These are phyloP conservation scores for Cheilosia grossa DNA, from an alignment of 2,888 invertebrate genomes.

Conservation along the genomic window DNA sequence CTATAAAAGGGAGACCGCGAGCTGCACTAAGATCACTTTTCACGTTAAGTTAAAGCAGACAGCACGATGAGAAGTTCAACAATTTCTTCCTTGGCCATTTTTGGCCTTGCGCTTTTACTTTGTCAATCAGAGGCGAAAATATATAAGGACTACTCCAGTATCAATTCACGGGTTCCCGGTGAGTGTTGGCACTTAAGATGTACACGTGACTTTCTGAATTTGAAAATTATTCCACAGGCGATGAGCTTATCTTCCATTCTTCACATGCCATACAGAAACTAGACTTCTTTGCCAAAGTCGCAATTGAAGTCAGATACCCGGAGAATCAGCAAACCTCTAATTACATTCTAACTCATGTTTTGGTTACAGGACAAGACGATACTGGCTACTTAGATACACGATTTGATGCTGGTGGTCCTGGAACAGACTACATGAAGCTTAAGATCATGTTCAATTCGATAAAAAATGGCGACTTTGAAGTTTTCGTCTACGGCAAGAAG, in stretches of 20 bases:
- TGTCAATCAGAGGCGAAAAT: constrained; percentile 28
- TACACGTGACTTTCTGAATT: neutral
- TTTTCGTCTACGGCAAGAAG: constrained; percentile 59
- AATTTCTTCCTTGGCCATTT: neutral
- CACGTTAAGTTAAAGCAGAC: neutral
- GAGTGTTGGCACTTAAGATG: neutral
- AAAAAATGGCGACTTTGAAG: constrained; percentile 43
- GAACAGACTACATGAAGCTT: constrained; percentile 41
- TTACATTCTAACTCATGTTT: constrained; percentile 40
- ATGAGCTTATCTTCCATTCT: constrained; percentile 33
- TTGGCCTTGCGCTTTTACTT: constrained; percentile 2
- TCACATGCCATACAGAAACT: constrained; percentile 30
- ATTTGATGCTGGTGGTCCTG: constrained; percentile 51
- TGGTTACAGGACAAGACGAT: constrained; percentile 43
- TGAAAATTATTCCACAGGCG: neutral
- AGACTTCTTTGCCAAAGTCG: constrained; percentile 39
- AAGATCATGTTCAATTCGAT: constrained; percentile 54
- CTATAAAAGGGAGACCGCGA: constrained; percentile 12
- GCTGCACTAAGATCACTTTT: neutral
- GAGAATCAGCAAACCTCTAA: constrained; percentile 7
- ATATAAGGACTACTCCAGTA: constrained; percentile 37
- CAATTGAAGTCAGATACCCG: constrained; percentile 43
- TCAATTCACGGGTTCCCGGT: constrained; percentile 40
- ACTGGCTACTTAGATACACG: constrained; percentile 34
- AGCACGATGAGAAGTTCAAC: neutral